A percentile compares a stretch with the other conserved stretches of the same genome.
Evolutionary conservation across 1,140 invertebrate species (phyloP).

Genomic region (Aphis craccivora): DNA sequence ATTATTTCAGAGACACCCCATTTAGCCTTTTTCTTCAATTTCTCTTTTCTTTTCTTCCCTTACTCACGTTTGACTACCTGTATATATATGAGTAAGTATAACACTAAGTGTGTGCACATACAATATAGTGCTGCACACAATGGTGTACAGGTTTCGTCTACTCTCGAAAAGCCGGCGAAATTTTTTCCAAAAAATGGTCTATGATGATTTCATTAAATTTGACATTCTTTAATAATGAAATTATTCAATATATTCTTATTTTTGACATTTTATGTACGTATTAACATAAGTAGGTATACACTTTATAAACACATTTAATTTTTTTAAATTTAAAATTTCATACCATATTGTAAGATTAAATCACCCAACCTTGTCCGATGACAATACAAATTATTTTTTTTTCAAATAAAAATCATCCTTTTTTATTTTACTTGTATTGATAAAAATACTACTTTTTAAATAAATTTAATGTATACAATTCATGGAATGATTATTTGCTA

Average conservation of each 20-base stretch:
- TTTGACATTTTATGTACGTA: no score
- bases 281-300: no score
- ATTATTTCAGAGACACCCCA: conserved; percentile 23
- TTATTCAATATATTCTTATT: not conserved
- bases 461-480: no score
- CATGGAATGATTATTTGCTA: no score
- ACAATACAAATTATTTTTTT: no score
- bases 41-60: not conserved
- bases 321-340: no score
- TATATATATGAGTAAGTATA: not conserved
- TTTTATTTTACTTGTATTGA: no score
- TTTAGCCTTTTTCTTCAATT: not conserved
- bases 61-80: not conserved
- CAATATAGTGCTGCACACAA: not conserved
- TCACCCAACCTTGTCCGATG: no score
- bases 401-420: no score
- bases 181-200: not conserved
- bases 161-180: not conserved
- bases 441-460: no score
- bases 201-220: not conserved
- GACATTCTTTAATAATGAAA: not conserved
- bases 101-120: not conserved
- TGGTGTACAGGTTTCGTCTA: not conserved
- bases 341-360: no score
- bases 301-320: no score